Conservation (phyloP, 2,888 invertebrate species). For the Brachylomia viminalis region DNA sequence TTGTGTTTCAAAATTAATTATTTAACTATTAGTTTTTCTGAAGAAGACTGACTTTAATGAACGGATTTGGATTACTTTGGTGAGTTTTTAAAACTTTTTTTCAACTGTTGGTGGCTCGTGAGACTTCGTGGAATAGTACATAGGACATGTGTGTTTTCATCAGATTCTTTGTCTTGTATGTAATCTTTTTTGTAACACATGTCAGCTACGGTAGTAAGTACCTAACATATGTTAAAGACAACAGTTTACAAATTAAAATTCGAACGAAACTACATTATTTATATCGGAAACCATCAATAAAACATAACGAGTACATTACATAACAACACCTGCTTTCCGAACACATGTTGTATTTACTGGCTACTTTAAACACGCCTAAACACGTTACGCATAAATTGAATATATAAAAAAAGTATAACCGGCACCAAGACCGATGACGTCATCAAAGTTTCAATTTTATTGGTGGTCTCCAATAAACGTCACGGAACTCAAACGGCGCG, state of each 20-base stretch:
- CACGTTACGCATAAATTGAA: slow-evolving; percentile 48
- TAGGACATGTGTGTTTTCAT: slow-evolving; percentile 5
- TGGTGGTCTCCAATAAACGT: slow-evolving; percentile 65
- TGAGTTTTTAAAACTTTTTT: slow-evolving; percentile 73
- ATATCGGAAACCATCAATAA: slow-evolving; percentile 39
- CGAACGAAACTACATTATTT: slow-evolving; percentile 29
- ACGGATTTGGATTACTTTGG: slow-evolving; percentile 89
- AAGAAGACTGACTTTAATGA: slow-evolving; percentile 84
- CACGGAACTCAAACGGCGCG: slow-evolving; percentile 65
- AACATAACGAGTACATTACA: slow-evolving; percentile 40
- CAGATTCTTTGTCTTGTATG: slow-evolving; percentile 7
- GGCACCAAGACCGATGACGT: slow-evolving; percentile 62
- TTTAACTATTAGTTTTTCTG: slow-evolving; percentile 56
- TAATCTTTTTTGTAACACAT: not conserved
- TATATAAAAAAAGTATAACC: slow-evolving; percentile 34
- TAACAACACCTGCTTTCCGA: slow-evolving; percentile 58
- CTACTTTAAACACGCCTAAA: slow-evolving; percentile 37
- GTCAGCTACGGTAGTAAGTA: not conserved
- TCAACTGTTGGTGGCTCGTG: not conserved
- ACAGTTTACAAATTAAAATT: slow-evolving; percentile 22
- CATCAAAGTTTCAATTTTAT: slow-evolving; percentile 68
- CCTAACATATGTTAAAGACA: slow-evolving; percentile 46
- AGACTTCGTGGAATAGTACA: slow-evolving; percentile 12
- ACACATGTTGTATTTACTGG: slow-evolving; percentile 56
- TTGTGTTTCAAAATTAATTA: slow-evolving; percentile 71